A percentile compares a stretch with the other conserved stretches of the same genome.
These are phyloP conservation scores for Mormyrus hasselquistii DNA, from an alignment of 2,797 vertebrate species.

Conservation along the genomic window DNA sequence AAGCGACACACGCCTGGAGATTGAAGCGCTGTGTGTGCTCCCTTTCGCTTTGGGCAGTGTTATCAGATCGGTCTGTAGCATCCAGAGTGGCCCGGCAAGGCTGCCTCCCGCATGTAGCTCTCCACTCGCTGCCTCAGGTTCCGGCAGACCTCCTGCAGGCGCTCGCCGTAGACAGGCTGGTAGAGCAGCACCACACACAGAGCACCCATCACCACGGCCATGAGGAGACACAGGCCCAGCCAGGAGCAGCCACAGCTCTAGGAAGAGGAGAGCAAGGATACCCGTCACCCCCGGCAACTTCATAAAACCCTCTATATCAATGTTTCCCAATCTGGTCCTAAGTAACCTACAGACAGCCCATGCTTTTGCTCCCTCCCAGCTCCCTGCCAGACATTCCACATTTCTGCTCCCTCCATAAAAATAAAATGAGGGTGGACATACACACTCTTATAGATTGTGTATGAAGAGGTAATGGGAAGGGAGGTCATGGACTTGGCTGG, in stretches of 20 bases:
- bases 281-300: neutral
- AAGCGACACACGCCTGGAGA: neutral
- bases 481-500: neutral
- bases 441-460: neutral
- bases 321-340: neutral
- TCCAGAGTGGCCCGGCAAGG: slow-evolving; percentile 44
- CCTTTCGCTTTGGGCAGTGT: neutral
- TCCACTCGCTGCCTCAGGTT: slow-evolving; percentile 50
- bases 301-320: neutral
- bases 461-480: neutral
- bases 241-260: slow-evolving; percentile 48
- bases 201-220: slow-evolving; percentile 35
- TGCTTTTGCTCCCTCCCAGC: too few relatives aligned
- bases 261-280: slow-evolving; percentile 2
- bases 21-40: neutral
- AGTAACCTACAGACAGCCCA: neutral
- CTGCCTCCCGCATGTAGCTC: slow-evolving; percentile 55
- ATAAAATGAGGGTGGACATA: neutral
- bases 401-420: neutral
- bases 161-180: slow-evolving; percentile 59
- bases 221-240: slow-evolving; percentile 36
- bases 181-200: slow-evolving; percentile 53
- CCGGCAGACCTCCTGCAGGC: slow-evolving; percentile 51
- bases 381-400: neutral
- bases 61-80: slow-evolving; percentile 64